Evolutionary conservation across 2,113 vertebrate genomes (phyloP).

Genomic region (Rhinoptilus africanus): DNA sequence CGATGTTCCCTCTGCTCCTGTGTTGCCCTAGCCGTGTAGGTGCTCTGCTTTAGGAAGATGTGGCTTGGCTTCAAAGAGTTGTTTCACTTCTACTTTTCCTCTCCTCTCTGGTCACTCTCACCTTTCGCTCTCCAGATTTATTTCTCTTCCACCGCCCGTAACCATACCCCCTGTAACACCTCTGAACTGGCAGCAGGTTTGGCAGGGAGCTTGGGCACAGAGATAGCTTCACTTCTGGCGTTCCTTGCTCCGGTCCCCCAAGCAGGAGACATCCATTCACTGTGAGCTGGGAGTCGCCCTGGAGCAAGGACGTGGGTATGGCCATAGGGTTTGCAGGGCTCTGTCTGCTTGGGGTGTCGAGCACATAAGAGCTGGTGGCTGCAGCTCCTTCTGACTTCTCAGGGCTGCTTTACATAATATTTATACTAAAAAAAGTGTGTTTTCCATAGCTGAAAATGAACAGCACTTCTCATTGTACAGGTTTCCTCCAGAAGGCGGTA

Average conservation of each 20-base stretch:
- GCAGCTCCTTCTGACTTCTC: background rate
- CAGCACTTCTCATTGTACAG: background rate
- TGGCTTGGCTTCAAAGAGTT: background rate
- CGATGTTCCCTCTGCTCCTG: background rate
- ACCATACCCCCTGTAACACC: background rate
- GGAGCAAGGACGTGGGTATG: background rate
- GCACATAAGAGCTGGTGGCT: background rate
- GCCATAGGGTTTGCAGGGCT: background rate
- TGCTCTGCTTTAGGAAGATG: background rate
- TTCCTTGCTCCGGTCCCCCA: background rate
- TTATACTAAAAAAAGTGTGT: background rate
- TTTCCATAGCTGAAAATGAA: background rate
- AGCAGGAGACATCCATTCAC: background rate
- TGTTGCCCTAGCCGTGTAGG: background rate
- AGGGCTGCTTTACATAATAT: background rate
- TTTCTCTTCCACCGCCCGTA: background rate
- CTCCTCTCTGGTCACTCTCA: background rate
- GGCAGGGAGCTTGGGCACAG: background rate
- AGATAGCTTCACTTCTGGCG: rapidly evolving
- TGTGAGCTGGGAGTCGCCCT: rapidly evolving
- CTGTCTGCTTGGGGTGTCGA: rapidly evolving
- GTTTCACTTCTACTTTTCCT: background rate
- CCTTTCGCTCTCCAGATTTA: background rate
- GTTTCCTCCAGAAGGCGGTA: background rate
- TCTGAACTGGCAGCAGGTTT: background rate